Percentiles rank a stretch among this genome's conserved stretches.
These are phyloP conservation scores for Nesogale talazaci DNA, from an alignment of 2,113 vertebrate genomes.

Conservation along the genomic window DNA sequence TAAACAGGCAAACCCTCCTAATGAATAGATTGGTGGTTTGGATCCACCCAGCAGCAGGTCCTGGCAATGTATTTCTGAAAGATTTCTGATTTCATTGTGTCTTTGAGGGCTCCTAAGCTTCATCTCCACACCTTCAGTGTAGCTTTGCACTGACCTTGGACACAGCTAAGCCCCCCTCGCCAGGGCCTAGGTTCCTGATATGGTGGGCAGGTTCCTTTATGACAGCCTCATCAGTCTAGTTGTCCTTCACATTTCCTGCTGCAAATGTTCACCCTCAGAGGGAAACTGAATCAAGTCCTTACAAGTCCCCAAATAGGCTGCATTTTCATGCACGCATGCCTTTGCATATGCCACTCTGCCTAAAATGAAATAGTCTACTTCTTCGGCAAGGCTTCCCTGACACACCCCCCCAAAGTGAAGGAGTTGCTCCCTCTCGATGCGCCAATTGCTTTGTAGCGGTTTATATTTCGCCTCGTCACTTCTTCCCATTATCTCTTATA, in stretches of 20 bases:
- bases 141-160: too few species aligned
- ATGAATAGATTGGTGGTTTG: neutral
- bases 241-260: neutral
- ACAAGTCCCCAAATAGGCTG: neutral
- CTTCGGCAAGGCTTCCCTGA: neutral
- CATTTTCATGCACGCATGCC: neutral
- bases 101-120: neutral
- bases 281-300: neutral
- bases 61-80: neutral
- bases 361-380: neutral
- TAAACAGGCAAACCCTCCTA: neutral
- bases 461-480: neutral
- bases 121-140: neutral
- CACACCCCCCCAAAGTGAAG: neutral
- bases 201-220: neutral
- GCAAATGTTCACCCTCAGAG: neutral
- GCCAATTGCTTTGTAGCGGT: neutral
- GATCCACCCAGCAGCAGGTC: neutral
- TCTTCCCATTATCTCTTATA: neutral
- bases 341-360: neutral
- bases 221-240: neutral
- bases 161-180: neutral
- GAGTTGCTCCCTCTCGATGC: neutral
- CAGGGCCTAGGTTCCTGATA: neutral
- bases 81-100: neutral